Evolutionary conservation across 1,140 invertebrate genomes (phyloP), one percentile per base, ranked within the genome.

Genomic region (Arctopsyche grandis): DNA sequence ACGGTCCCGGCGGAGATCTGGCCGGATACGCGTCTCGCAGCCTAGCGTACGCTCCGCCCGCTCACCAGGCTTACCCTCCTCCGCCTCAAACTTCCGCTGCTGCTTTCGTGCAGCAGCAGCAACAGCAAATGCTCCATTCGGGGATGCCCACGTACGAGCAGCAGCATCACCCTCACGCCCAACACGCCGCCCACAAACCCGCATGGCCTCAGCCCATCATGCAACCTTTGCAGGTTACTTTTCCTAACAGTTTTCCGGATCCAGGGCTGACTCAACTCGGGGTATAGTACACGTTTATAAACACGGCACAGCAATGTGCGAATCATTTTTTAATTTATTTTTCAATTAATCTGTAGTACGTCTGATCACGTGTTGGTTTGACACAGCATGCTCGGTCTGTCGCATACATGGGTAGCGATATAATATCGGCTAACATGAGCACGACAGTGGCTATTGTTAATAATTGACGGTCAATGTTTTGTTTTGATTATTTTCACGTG

Each of bases 1-100:
- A 88, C 69, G 87, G 87, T 26, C 74, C 74, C 56, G 86, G 86
- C n/a, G 86, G 87, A 12, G 87, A 87, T 21, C 86, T 86, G 0
- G 87, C 86, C 0, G 86, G 87, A 58, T 88, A 88, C 77, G 86
- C 87, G n/a, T 86, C 87, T 0, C 86, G 88, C 77, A 86, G 87
- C 81, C 77, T 89, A 77, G 86, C 1, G 85, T 88, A 78, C 86
- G 88, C 79, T 86, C 88, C 87, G 3, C 88, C 87, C n/a, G 88
- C 88, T 1, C 88, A 89, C 73, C 88, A 88, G 78, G 86, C 87
- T 79, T 88, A 89, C 77, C 86, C 87, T 14, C 76, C 77, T 29
- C 81, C 74, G 10, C 80, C 76, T 16, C 85, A 86, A 14, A 84
- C 86, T 60, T 69, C 69, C 12, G 66, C 70, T 52, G 78, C 69